A percentile compares a stretch with the other conserved stretches of the same genome.
Conservation (phyloP, 2,888 invertebrate species). For the Neoaliturus tenellus region DNA sequence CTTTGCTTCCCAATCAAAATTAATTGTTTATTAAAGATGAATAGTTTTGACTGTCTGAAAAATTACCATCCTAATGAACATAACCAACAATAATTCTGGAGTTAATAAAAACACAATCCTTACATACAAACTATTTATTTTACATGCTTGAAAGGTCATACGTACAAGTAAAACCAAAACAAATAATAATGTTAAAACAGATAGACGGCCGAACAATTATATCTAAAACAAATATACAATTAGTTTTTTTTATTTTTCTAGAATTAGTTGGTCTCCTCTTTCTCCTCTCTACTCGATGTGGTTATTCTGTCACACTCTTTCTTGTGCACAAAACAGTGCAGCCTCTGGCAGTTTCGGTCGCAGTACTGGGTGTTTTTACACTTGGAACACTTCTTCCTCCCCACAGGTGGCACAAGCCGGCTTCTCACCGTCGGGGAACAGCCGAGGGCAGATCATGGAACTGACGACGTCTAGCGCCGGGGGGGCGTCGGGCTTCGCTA, state of each 20-base stretch:
- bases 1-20: too few relatives aligned
- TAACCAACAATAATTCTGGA: too few relatives aligned
- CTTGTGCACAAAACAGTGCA: constrained; percentile 95
- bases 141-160: too few relatives aligned
- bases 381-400: constrained; percentile 95
- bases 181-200: background rate
- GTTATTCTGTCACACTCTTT: constrained; percentile 82
- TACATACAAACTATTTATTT: too few relatives aligned
- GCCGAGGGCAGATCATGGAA: constrained; percentile 91
- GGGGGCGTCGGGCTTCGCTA: constrained; percentile 86
- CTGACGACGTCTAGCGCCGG: constrained; percentile 83
- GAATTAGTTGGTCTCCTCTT: constrained; percentile 21
- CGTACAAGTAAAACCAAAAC: too few relatives aligned
- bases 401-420: constrained; percentile 91
- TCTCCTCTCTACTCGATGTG: constrained; percentile 31
- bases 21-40: too few relatives aligned
- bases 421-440: constrained; percentile 79
- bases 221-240: constrained; percentile 34
- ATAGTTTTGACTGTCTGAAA: too few relatives aligned
- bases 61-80: too few relatives aligned
- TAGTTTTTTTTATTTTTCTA: background rate
- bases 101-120: too few relatives aligned
- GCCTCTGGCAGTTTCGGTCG: constrained; percentile 93
- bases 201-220: background rate
- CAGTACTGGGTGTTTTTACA: constrained; percentile 97